Evolutionary conservation across 2,888 invertebrate species (phyloP).

Genomic region (Caenorhabditis afra): DNA sequence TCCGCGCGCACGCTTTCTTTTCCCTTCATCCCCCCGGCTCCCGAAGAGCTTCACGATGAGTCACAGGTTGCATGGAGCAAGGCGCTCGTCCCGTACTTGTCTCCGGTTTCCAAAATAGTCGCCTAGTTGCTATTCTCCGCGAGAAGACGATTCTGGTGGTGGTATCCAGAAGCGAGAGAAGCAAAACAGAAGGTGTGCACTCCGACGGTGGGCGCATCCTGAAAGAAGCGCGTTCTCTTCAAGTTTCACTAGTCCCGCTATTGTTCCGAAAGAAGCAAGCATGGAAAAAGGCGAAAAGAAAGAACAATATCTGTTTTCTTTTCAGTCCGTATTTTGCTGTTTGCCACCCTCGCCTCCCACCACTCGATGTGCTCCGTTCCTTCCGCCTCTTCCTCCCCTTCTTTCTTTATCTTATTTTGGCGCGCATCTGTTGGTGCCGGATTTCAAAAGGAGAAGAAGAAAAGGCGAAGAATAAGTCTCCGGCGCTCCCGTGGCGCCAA

Average conservation of each 20-base stretch:
- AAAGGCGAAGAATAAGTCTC: conserved; percentile 6
- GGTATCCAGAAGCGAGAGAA: conserved; percentile 4
- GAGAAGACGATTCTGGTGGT: no score
- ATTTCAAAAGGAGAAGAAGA: conserved; percentile 6
- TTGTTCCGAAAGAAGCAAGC: conserved; percentile 1
- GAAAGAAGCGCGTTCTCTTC: conserved; percentile 6
- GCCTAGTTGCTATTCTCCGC: conserved; percentile 36
- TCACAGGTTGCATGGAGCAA: conserved; percentile 15
- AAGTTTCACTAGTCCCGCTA: conserved; percentile 10
- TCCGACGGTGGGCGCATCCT: background rate
- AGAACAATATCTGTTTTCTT: conserved; percentile 44
- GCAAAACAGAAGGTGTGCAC: conserved; percentile 15
- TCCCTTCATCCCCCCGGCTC: background rate
- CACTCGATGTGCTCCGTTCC: conserved; percentile 46
- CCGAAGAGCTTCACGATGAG: conserved; percentile 12
- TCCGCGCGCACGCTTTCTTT: conserved; percentile 11
- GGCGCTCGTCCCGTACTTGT: background rate
- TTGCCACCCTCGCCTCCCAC: conserved; percentile 57
- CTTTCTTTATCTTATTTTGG: conserved; percentile 33
- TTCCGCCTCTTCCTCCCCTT: conserved; percentile 5
- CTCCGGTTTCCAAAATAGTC: conserved; percentile 27
- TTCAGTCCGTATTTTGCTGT: conserved; percentile 41
- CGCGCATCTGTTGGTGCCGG: background rate
- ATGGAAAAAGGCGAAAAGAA: conserved; percentile 30
- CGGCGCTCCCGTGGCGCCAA: conserved; percentile 9